Percentiles rank a stretch among this genome's conserved stretches.
Conservation (phyloP, 2,888 invertebrate genomes). For the Drosophila kokeensis region DNA sequence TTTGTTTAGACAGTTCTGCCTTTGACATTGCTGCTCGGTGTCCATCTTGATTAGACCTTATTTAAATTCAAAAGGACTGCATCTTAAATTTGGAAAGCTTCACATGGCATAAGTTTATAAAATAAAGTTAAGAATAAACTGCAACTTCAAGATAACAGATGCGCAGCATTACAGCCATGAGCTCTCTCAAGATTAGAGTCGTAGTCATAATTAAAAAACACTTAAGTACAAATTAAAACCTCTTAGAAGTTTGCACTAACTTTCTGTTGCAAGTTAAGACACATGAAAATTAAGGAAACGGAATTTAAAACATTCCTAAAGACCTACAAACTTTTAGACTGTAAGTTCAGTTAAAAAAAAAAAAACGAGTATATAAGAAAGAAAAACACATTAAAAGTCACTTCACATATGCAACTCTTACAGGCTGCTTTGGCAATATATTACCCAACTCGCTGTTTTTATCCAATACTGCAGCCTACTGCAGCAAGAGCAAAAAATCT, state of each 20-base stretch:
- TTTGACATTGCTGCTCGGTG: neutral
- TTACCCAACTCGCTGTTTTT: constrained; percentile 56
- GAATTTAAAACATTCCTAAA: constrained; percentile 5
- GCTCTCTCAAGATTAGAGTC: no score
- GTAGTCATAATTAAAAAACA: neutral
- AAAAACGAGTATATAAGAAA: neutral
- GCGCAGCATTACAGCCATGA: neutral
- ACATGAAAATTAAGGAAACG: constrained; percentile 21
- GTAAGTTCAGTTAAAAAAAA: constrained; percentile 12
- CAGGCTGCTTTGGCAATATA: constrained; percentile 45
- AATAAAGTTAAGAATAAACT: neutral
- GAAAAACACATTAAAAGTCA: constrained; percentile 35
- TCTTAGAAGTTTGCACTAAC: constrained; percentile 10
- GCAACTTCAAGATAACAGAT: neutral
- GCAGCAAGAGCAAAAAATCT: constrained; percentile 7
- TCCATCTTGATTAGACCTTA: neutral
- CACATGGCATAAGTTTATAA: neutral
- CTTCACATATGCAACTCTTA: constrained; percentile 33
- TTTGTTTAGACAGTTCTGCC: neutral
- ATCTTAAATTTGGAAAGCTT: neutral
- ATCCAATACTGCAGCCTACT: constrained; percentile 61
- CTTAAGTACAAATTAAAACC: constrained; percentile 11
- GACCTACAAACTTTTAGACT: constrained; percentile 22
- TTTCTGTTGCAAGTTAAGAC: constrained; percentile 17
- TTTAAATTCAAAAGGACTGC: constrained; percentile 6